Base-by-base conservation (phyloP, 2,113 vertebrate species). In the Channa maculata region DNA sequence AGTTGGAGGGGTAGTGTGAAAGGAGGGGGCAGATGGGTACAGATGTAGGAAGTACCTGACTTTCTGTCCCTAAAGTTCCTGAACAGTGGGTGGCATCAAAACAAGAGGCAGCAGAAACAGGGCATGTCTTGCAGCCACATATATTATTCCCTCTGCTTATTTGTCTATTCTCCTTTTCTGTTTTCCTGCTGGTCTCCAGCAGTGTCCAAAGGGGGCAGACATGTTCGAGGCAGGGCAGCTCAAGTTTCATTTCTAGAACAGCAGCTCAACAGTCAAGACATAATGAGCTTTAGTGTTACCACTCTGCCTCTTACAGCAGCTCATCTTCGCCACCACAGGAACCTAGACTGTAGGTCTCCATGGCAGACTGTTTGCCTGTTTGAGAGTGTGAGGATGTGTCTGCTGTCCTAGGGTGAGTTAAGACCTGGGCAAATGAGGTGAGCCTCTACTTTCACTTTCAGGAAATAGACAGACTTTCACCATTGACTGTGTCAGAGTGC, bases 61-160 rank as follows among this genome's bases (percentile, higher is more conserved):
- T 77, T 3, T 44, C 69, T 58, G 60, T 74, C 83, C 75, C 83
- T 63, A 78, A 54, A 89, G 86, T 85, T 90, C 73, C 80, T 8
- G 45, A 88, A 84, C 89, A 91, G 85, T 89, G 88, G 89, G 90
- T 79, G 90, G 89, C 82, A 88, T 85, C 83, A 88, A 91, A 92
- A 91, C 90, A 91, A 90, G 84, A 88, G 80, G 69, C 85, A 84
- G 82, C 10, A 72, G 82, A 83, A 80, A 85, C 62, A 13, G 79
- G 85, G 83, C 78, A 13, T 5, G 69, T 80, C 76, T 83, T 51
- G 8, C 52, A 77, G 71, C 75, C 68, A 75, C 86, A 84, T 80
- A 66, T 50, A 82, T 63, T 75, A 65, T 61, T 52, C 75, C 58
- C 67, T 80, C 71, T 73, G 80, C 77, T 55, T 48, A n/a, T 45